Base-by-base conservation (phyloP, 1,140 invertebrate species). In the Riptortus pedestris region DNA sequence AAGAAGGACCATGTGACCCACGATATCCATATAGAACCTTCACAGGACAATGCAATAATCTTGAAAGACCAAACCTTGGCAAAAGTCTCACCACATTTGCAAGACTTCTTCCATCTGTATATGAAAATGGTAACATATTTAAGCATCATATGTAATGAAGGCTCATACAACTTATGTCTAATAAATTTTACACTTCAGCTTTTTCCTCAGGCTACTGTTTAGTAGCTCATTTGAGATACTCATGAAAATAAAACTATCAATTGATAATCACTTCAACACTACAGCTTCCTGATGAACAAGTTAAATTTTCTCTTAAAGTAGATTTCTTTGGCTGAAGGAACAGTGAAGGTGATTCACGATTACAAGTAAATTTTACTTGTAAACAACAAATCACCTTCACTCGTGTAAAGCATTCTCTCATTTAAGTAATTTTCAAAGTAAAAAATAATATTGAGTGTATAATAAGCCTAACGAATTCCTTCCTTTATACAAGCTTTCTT, bases 31-130 rank as follows among this genome's bases (percentile, higher is more conserved):
- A 89, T 75, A 81, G 93, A 67, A 87, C 86, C 0, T 79, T 85
- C 31, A 89, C 87, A 0, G 93, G 93, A 2, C 85, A 91, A 69
- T 97, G 93, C 70, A 97, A 96, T 71, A 96, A 96, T 73, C 73
- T 96, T 5, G 79, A 86, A 12, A 88, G 92, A 71, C 92, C 93
- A 0, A 84, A 82, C 65, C 83, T 87, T 66, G 93, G 90, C 2
- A 90, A 90, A 72, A 87, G 86, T 68, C 76, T 93, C 65, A 91
- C 88, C 0, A 89, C 90, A 0, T 93, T 96, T 73, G 85, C 90
- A 0, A 81, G 93, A 68, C 77, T 96, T 52, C 71, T 94, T 47
- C 88, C 91, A 0, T 85, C 92, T 1, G 83, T 82, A 14, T 96
- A 96, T 73, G 90, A 93, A 74, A 91, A 97, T 73, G 90, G 91